Conservation (phyloP, 2,113 vertebrate genomes). For the Himantopus leucocephalus region DNA sequence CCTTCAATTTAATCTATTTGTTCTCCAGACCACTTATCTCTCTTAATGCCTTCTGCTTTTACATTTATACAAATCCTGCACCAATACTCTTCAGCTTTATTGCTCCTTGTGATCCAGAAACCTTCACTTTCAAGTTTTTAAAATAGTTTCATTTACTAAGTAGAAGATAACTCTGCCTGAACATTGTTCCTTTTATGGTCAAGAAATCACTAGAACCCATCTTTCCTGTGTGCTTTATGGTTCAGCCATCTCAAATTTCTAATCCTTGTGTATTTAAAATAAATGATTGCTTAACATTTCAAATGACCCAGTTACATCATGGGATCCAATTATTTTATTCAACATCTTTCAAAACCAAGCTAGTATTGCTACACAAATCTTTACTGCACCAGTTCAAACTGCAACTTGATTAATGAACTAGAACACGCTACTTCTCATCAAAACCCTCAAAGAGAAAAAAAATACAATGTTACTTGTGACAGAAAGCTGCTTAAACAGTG, state of each 20-base stretch:
- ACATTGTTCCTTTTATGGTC: slow-evolving; percentile 3
- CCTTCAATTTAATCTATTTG: background rate
- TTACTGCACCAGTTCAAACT: background rate
- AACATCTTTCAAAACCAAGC: background rate
- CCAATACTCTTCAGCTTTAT: background rate
- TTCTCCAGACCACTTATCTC: background rate
- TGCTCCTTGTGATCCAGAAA: background rate
- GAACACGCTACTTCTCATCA: background rate
- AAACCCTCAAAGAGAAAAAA: background rate
- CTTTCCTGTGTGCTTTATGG: background rate
- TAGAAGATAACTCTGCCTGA: background rate
- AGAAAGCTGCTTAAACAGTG: background rate
- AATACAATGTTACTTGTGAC: background rate
- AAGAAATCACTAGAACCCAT: background rate
- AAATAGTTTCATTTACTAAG: background rate
- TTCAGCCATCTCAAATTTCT: background rate
- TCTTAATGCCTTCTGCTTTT: background rate
- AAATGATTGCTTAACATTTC: background rate
- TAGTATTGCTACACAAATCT: background rate
- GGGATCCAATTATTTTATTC: background rate
- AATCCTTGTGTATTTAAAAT: background rate
- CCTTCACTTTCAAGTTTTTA: background rate
- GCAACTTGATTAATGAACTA: background rate
- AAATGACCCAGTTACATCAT: background rate
- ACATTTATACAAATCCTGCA: background rate